phyloP scores from a whole-genome alignment of 2,113 vertebrate genomes.

The Herpailurus yagouaroundi region DNA sequence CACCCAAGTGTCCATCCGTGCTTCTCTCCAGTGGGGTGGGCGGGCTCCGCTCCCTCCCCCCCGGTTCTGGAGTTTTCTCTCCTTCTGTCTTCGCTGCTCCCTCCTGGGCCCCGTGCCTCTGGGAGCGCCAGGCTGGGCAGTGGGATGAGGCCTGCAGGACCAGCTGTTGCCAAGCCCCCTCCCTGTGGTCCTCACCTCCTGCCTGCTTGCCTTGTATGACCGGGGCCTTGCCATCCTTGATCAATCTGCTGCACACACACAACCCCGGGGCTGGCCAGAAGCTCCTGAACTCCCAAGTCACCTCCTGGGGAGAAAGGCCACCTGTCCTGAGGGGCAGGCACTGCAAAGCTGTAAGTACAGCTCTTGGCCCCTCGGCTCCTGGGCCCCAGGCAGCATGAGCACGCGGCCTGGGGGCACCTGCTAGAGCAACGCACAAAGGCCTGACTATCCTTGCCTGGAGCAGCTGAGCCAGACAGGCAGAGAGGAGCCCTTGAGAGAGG shows the following conservation, averaged over 20 bases:
- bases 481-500: not conserved
- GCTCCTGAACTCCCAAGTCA: not conserved
- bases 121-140: not conserved
- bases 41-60: not conserved
- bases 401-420: not conserved
- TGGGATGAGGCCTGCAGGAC: not conserved
- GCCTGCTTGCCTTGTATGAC: not conserved
- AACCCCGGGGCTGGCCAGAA: not conserved
- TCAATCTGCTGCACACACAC: not conserved
- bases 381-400: too few relatives aligned
- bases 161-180: fast-evolving
- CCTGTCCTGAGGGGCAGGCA: not conserved
- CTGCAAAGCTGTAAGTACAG: not conserved
- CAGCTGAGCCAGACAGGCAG: not conserved
- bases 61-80: not conserved
- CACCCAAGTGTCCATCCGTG: fast-evolving
- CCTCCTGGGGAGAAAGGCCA: not conserved
- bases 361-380: not conserved
- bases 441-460: not conserved
- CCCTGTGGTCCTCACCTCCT: not conserved
- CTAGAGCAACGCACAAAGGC: not conserved
- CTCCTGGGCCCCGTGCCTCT: not conserved
- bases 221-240: not conserved
- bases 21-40: not conserved
- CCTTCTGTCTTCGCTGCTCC: not conserved